A percentile compares a stretch with the other conserved stretches of the same genome.
These are phyloP conservation scores for Aspidoscelis tigris DNA, from an alignment of 2,113 vertebrate genomes.

Conservation along the genomic window DNA sequence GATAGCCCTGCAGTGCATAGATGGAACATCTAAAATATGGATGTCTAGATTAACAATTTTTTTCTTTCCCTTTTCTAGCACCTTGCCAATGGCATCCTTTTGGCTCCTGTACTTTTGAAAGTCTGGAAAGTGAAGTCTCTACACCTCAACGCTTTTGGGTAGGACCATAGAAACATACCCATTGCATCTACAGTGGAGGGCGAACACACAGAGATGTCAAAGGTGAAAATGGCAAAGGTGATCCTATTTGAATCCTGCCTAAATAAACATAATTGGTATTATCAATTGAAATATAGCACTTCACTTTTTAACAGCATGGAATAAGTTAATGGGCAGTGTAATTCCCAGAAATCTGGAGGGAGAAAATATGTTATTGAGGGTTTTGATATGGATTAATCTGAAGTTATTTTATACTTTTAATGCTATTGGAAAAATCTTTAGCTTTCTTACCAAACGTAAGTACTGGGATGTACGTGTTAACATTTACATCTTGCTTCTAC, in stretches of 20 bases:
- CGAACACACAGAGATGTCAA: slow-evolving; percentile 30
- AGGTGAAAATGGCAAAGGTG: slow-evolving; percentile 48
- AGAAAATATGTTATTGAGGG: not conserved
- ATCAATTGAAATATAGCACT: slow-evolving; percentile 19
- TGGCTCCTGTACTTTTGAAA: slow-evolving; percentile 72
- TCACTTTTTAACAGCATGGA: not conserved
- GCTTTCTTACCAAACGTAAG: not conserved
- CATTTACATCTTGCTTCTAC: not conserved
- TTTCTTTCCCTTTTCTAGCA: slow-evolving; percentile 67
- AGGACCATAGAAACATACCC: slow-evolving; percentile 59
- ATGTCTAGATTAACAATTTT: too few relatives aligned
- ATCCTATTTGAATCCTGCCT: slow-evolving; percentile 50
- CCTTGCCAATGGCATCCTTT: slow-evolving; percentile 67
- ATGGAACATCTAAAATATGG: not conserved
- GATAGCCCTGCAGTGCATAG: not conserved
- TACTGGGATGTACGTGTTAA: not conserved
- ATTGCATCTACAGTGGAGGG: slow-evolving; percentile 31
- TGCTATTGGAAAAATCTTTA: not conserved
- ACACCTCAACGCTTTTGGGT: slow-evolving; percentile 56
- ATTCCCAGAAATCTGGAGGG: too few relatives aligned
- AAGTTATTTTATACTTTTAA: not conserved
- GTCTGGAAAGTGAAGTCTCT: slow-evolving; percentile 62
- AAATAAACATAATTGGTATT: slow-evolving; percentile 13
- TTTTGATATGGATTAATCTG: not conserved
- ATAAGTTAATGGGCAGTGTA: too few relatives aligned